A percentile compares a stretch with the other conserved stretches of the same genome.
phyloP scores from a whole-genome alignment of 2,797 vertebrate species.

The Coregonus sp. region DNA sequence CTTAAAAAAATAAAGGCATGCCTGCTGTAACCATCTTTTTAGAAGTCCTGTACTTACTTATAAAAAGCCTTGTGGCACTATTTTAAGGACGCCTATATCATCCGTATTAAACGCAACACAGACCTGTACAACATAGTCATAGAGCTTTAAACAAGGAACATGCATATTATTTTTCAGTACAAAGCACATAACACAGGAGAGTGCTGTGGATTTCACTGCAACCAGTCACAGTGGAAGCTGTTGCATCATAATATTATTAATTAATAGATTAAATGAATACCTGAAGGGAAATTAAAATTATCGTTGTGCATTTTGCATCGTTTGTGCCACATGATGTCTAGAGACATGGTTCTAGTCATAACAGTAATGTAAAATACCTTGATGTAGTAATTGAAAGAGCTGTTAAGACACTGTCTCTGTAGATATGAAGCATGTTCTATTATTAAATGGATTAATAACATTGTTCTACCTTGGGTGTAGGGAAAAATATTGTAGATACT shows the following conservation, averaged over 20 bases:
- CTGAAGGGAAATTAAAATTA: not conserved
- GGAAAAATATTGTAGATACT: not conserved
- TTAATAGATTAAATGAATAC: not conserved
- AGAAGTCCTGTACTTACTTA: no score
- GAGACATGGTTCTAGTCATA: not conserved
- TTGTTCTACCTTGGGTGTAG: slow-evolving; percentile 1
- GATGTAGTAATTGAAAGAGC: not conserved
- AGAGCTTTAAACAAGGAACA: no score
- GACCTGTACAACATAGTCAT: no score
- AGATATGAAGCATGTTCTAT: not conserved
- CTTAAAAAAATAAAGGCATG: no score
- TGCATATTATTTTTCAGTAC: no score
- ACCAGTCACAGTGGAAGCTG: not conserved
- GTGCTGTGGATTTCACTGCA: not conserved
- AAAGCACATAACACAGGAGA: no score
- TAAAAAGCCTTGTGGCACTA: no score
- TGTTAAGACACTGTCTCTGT: not conserved
- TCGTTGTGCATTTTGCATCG: not conserved
- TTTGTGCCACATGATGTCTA: not conserved
- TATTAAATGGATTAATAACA: slow-evolving; percentile 2
- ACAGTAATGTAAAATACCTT: not conserved
- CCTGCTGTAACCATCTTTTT: no score
- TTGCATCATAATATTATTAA: not conserved
- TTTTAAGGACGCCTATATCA: no score
- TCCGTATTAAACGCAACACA: no score